phyloP scores from a whole-genome alignment of 2,888 invertebrate genomes.

The Lasius fuliginosus region DNA sequence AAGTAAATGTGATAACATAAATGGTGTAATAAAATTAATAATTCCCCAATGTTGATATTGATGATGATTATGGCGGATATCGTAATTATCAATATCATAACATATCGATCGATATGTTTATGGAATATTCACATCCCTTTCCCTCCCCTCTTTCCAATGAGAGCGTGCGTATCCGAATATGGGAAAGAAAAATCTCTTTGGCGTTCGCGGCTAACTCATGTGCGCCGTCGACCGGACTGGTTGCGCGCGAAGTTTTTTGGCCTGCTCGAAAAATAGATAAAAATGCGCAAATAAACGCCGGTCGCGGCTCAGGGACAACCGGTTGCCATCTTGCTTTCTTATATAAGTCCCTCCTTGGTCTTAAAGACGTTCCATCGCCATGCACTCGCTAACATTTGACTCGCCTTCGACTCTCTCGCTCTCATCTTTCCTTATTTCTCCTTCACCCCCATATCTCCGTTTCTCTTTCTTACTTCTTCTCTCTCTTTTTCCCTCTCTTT shows the following conservation, averaged over 20 bases:
- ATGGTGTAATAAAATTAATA: background rate
- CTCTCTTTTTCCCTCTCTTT: background rate
- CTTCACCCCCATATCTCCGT: slow-evolving; percentile 38
- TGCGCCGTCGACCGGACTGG: slow-evolving; percentile 74
- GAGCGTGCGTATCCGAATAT: slow-evolving; percentile 48
- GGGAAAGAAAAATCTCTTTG: slow-evolving; percentile 69
- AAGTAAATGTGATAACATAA: too few species aligned
- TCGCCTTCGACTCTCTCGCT: slow-evolving; percentile 69
- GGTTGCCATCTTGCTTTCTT: slow-evolving; percentile 86
- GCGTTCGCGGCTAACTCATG: slow-evolving; percentile 65
- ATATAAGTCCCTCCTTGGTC: slow-evolving; percentile 84
- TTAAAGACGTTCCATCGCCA: slow-evolving; percentile 80
- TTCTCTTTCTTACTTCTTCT: slow-evolving; percentile 8
- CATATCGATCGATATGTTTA: background rate
- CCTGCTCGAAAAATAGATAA: slow-evolving; percentile 84
- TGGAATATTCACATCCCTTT: slow-evolving; percentile 24
- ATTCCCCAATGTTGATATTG: background rate
- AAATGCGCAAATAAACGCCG: slow-evolving; percentile 85
- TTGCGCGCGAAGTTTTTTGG: slow-evolving; percentile 77
- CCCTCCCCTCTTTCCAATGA: slow-evolving; percentile 23
- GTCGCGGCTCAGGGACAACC: slow-evolving; percentile 85
- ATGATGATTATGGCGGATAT: background rate
- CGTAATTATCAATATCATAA: background rate
- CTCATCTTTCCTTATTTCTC: slow-evolving; percentile 58
- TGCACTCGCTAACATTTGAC: slow-evolving; percentile 79